Base-by-base conservation (phyloP, 2,113 vertebrate genomes). In the Okapia johnstoni region DNA sequence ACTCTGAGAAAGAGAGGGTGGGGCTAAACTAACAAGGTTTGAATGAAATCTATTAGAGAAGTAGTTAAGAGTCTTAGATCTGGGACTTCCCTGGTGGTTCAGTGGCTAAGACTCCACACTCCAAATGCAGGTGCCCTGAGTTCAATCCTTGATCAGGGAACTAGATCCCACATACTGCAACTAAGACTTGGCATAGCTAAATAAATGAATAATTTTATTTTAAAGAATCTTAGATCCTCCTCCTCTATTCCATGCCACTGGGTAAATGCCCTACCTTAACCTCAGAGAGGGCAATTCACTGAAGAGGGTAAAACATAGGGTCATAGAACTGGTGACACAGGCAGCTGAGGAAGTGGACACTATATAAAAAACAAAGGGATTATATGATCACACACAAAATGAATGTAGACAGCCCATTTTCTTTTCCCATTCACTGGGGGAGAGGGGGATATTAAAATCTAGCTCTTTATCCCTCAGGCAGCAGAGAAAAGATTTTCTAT, bases 21-120 rank as follows among this genome's bases (percentile, higher is more conserved):
- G 25, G 21, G 50, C 76, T 92, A 87, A 87, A 96, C 90, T 61
- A 88, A 94, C 28, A 94, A 48, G 3, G n/a, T 97, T 80, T 97
- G n/a, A 88, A 81, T 88, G 63, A 90, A 93, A 97, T 79, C 33
- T 80, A 33, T 85, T 77, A 87, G 25, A 92, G 88, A 85, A 48
- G 46, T 9, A 90, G 25, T 93, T 96, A 96, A 63, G 33, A 43
- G 73, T 36, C n/a, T 54, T 60, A 79, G 73, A 43, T 46, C 12
- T 43, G 40, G 40, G 40, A 26, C 40, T 76, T 26, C 40, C 40
- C 21, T 40, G 36, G 70, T 76, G 12, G 36, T 25, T 43, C 70
- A 76, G 70, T 73, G 70, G 36, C 70, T 43, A 73, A 73, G 36
- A 73, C 23, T 14, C 36, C 70, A 73, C 36, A 25, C 14, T 40